Conservation (phyloP, 2,113 vertebrate genomes). For the Malurus cyaneus region DNA sequence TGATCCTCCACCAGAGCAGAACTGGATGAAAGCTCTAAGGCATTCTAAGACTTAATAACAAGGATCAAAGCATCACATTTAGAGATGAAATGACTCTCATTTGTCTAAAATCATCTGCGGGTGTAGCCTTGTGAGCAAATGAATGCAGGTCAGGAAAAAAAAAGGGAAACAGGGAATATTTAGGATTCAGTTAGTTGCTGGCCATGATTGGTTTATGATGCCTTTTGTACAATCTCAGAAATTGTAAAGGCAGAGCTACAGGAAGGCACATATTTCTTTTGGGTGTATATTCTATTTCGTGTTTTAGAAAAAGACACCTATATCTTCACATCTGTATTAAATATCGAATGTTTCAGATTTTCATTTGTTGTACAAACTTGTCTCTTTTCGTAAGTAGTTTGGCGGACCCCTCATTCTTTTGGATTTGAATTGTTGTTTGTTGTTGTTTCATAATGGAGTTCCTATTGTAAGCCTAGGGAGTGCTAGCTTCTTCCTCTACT, state of each 20-base stretch:
- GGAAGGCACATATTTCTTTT: background rate
- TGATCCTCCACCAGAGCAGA: background rate
- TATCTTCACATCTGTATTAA: background rate
- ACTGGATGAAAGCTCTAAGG: background rate
- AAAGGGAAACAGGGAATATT: background rate
- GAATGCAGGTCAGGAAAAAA: background rate
- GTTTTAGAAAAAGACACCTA: background rate
- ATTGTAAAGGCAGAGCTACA: background rate
- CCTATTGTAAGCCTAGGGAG: no score
- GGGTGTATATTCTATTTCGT: background rate
- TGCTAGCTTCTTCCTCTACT: no score
- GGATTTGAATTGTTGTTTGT: no score
- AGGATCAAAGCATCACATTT: background rate
- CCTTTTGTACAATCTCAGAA: background rate
- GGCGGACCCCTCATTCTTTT: no score
- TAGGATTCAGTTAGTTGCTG: background rate
- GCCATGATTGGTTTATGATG: background rate
- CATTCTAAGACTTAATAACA: background rate
- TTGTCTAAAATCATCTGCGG: background rate
- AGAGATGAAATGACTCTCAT: background rate
- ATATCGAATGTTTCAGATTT: no score
- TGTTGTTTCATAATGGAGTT: no score
- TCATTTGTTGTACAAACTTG: no score
- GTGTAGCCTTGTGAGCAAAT: background rate
- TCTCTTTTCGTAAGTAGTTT: background rate